Evolutionary conservation across 2,888 invertebrate genomes (phyloP).

Genomic region (Metacarcinus magister): DNA sequence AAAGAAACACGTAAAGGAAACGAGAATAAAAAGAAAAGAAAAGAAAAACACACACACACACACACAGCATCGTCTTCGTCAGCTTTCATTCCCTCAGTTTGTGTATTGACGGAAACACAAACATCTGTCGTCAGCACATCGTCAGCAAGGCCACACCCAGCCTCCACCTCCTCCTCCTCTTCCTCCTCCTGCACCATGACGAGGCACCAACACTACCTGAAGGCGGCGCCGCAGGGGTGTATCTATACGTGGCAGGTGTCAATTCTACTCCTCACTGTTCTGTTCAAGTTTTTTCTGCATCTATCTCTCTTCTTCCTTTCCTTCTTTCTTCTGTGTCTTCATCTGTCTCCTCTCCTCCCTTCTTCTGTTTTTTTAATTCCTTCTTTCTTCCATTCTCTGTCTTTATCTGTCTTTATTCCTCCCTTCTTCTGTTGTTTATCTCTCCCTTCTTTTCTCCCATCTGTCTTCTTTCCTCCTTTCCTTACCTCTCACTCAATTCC

Average conservation of each 20-base stretch:
- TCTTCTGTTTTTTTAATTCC: background rate
- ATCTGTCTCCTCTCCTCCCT: background rate
- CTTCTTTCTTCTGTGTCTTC: background rate
- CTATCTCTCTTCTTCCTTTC: background rate
- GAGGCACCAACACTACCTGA: too few relatives aligned
- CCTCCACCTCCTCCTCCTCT: background rate
- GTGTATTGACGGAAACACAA: constrained; percentile 1
- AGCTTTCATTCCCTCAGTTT: background rate
- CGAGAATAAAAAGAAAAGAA: background rate
- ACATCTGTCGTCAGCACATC: background rate
- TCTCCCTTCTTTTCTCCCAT: background rate
- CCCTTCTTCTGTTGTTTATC: background rate
- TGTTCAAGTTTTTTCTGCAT: background rate
- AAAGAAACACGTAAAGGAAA: background rate
- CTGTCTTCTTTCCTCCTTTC: background rate
- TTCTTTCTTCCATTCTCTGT: background rate
- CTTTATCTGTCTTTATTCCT: background rate
- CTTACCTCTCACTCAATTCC: too few relatives aligned
- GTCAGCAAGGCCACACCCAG: background rate
- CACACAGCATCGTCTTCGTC: background rate
- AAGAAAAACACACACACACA: background rate
- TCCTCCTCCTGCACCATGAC: background rate
- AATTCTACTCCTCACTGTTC: too few relatives aligned
- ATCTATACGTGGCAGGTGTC: too few relatives aligned
- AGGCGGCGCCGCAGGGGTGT: too few relatives aligned